Evolutionary conservation across 2,113 vertebrate species (phyloP), one percentile per base, ranked within the genome.

Genomic region (Cromileptes altivelis): DNA sequence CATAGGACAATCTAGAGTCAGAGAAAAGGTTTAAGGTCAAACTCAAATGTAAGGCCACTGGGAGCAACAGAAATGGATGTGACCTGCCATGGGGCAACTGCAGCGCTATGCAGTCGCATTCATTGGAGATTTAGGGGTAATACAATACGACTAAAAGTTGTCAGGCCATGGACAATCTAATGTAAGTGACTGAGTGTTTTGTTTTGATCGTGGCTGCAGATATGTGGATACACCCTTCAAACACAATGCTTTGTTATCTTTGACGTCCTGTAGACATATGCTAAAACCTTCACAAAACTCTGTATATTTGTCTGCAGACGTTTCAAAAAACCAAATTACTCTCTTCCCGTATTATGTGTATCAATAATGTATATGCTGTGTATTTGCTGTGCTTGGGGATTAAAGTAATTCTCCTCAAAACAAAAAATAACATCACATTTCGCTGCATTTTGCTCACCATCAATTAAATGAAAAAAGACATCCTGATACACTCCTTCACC

Each of bases 381-480:
- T 47, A 47, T 89, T 73, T 58, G 18, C 30, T 65, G 21, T 55
- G 5, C 55, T 25, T 9, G 10, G 49, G 79, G 76, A 90, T 80
- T 91, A 57, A 85, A 81, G 45, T 47, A 33, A 81, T 79, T 89
- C 71, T 65, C 58, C 14, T n/a, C n/a, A 50, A 83, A 73, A 88
- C 69, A 80, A 90, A 89, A 88, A 45, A 27, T 64, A 33, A 63
- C 74, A 72, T 69, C 61, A 40, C 6, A 65, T 82, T 80, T 62
- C 37, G 6, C 65, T 61, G 72, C 55, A 47, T 89, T 37, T 93
- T 75, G 45, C 78, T 73, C 73, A 1, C 75, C 81, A 60, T 86
- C 75, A 77, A 81, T 82, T 76, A 75, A 80, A 84, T 25, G 61
- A 81, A 91, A 92, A 75, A 91, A 91, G 91, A 85, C 91, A 89